These are phyloP conservation scores for Nicator chloris DNA, from an alignment of 2,113 vertebrate species.

Conservation along the genomic window DNA sequence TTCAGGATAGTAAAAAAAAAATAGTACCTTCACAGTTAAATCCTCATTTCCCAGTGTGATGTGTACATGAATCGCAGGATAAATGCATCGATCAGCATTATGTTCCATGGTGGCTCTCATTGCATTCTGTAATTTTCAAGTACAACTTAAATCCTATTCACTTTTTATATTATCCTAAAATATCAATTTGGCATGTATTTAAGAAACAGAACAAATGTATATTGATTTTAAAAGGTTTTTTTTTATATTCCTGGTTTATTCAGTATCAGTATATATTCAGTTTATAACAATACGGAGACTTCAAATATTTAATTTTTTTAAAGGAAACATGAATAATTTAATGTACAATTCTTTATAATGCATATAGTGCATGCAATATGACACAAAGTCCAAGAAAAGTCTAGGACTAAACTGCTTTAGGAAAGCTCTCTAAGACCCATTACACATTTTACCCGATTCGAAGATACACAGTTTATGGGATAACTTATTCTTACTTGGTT, in stretches of 20 bases:
- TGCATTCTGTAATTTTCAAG: constrained; percentile 83
- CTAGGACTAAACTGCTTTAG: not conserved
- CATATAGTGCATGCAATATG: not conserved
- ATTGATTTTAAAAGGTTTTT: not conserved
- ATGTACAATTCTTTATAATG: not conserved
- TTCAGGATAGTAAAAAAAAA: not conserved
- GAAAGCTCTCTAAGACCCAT: not conserved
- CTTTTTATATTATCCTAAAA: not conserved
- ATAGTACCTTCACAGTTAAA: constrained; percentile 89
- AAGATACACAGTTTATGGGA: not conserved
- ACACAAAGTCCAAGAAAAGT: not conserved
- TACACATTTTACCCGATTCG: not conserved
- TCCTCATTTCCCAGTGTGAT: constrained; percentile 87
- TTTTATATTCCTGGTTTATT: not conserved
- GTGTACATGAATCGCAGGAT: constrained; percentile 83
- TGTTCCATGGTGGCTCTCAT: constrained; percentile 97
- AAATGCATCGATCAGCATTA: constrained; percentile 80
- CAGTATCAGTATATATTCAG: not conserved
- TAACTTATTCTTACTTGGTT: not conserved
- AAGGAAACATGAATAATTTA: not conserved
- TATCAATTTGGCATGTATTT: not conserved
- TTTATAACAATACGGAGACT: not conserved
- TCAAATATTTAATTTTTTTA: not conserved
- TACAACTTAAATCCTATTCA: not conserved
- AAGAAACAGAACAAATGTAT: not conserved